Conservation (phyloP, 1,140 invertebrate genomes). For the Zaprionus kolodkinae region DNA sequence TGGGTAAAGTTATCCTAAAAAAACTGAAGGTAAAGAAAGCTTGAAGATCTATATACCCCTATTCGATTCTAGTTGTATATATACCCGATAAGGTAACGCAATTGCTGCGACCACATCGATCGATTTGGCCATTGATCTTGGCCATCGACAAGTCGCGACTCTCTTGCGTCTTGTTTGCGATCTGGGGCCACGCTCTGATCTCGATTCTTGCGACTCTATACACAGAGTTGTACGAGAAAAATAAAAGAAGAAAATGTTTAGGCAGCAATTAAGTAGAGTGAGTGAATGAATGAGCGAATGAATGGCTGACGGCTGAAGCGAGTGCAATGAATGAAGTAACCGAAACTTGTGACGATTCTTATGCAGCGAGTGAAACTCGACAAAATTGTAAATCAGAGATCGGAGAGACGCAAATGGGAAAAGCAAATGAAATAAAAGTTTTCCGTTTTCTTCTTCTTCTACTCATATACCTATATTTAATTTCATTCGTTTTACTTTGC, state of each 20-base stretch:
- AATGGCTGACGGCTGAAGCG: neutral
- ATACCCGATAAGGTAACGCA: slow-evolving; percentile 36
- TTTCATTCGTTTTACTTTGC: slow-evolving; percentile 22
- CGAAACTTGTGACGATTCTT: neutral
- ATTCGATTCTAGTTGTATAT: neutral
- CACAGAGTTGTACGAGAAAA: slow-evolving; percentile 39
- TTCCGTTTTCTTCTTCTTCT: slow-evolving; percentile 14
- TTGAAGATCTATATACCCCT: neutral
- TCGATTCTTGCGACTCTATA: slow-evolving; percentile 3
- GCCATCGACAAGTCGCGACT: slow-evolving; percentile 29
- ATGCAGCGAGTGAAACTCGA: neutral
- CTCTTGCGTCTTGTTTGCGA: neutral
- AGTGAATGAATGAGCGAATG: slow-evolving; percentile 15
- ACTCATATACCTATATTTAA: neutral
- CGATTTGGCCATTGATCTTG: slow-evolving; percentile 76
- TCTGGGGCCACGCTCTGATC: neutral
- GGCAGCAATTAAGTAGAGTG: slow-evolving; percentile 16
- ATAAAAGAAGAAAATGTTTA: slow-evolving; percentile 35
- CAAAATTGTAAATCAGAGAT: neutral
- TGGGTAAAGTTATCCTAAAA: too few species aligned
- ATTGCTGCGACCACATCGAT: slow-evolving; percentile 50
- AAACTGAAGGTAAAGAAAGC: neutral
- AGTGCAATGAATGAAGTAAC: neutral
- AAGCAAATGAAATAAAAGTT: slow-evolving; percentile 33
- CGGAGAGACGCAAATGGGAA: neutral